phyloP scores from a whole-genome alignment of 2,888 invertebrate genomes.

The Ceraclea dissimilis region DNA sequence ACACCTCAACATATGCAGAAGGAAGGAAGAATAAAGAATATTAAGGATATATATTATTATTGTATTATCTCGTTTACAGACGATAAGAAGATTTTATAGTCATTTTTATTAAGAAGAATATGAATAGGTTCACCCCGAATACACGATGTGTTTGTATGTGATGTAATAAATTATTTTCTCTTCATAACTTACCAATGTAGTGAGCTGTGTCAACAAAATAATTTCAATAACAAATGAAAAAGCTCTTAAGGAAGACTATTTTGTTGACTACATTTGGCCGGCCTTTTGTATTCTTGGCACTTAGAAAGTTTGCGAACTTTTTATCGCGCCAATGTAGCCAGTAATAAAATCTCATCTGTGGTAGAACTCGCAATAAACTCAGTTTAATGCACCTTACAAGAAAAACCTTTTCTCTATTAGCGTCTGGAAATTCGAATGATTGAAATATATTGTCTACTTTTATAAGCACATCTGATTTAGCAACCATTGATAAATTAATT shows the following conservation, averaged over 20 bases:
- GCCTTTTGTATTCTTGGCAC: constrained; percentile 6
- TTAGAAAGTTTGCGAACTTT: constrained; percentile 16
- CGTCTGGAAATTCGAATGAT: neutral
- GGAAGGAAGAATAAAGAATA: too few relatives aligned
- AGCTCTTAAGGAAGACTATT: neutral
- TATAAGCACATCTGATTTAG: neutral
- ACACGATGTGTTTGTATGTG: neutral
- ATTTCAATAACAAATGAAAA: constrained; percentile 1
- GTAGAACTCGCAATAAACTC: neutral
- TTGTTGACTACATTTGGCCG: constrained; percentile 7
- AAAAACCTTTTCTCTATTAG: neutral
- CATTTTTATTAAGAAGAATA: neutral
- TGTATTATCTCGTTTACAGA: too few relatives aligned
- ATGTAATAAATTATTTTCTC: neutral
- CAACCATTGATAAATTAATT: neutral
- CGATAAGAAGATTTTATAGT: neutral
- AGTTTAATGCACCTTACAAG: neutral
- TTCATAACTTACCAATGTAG: neutral
- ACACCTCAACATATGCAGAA: too few relatives aligned
- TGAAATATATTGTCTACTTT: neutral
- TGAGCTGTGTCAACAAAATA: constrained; percentile 2
- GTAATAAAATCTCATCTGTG: constrained; percentile 8
- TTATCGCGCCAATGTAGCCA: constrained; percentile 17
- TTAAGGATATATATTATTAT: too few relatives aligned
- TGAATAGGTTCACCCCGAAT: neutral